These are phyloP conservation scores for Solenopsis invicta DNA, from an alignment of 1,140 invertebrate genomes.

Conservation along the genomic window DNA sequence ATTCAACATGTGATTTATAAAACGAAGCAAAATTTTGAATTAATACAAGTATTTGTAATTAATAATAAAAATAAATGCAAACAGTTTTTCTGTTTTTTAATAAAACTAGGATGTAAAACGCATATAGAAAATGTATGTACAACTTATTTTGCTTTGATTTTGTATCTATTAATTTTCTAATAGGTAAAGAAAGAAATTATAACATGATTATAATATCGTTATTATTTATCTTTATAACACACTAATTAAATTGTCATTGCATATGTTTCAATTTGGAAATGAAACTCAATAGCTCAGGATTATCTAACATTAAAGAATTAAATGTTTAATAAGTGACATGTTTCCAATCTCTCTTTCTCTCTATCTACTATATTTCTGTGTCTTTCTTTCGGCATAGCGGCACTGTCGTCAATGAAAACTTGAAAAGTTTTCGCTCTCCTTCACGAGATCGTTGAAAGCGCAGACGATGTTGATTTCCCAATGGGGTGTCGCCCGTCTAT, in stretches of 20 bases:
- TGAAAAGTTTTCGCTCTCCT: slow-evolving; percentile 72
- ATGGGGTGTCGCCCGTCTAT: slow-evolving; percentile 78
- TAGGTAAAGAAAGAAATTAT: too few relatives aligned
- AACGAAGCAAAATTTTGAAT: background rate
- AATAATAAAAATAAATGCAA: background rate
- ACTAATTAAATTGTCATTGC: background rate
- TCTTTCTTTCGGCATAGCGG: background rate
- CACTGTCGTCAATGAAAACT: slow-evolving; percentile 73
- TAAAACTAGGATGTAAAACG: background rate
- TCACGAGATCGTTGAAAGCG: slow-evolving; percentile 71
- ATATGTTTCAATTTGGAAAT: slow-evolving; percentile 17
- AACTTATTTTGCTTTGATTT: too few relatives aligned
- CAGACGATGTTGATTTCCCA: slow-evolving; percentile 80
- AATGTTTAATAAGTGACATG: background rate
- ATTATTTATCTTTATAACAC: too few relatives aligned
- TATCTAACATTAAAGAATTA: slow-evolving; percentile 1
- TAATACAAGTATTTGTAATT: slow-evolving; percentile 1
- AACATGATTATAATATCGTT: too few relatives aligned
- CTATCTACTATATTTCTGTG: background rate
- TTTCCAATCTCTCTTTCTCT: background rate
- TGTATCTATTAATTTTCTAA: too few relatives aligned
- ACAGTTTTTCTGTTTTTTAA: background rate
- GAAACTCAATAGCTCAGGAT: background rate
- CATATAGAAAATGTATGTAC: too few relatives aligned
- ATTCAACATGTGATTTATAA: background rate